Conservation (phyloP, 2,113 vertebrate species). For the Xiphophorus hellerii region DNA sequence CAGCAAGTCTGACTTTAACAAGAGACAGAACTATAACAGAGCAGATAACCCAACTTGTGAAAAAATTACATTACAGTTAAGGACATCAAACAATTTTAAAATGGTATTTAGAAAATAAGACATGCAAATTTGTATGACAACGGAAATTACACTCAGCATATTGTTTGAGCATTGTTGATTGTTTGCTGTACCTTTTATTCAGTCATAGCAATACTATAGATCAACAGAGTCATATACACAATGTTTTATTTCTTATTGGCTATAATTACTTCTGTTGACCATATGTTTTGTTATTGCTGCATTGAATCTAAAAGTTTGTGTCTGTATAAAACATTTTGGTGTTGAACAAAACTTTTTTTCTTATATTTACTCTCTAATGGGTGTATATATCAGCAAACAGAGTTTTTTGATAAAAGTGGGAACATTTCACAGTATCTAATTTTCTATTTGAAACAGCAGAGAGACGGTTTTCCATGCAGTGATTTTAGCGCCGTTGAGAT, state of each 20-base stretch:
- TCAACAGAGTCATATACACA: background rate
- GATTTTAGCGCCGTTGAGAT: constrained; percentile 22
- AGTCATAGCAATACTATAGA: background rate
- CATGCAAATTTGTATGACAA: background rate
- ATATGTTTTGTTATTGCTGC: too few relatives aligned
- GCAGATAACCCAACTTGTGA: background rate
- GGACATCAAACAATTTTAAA: background rate
- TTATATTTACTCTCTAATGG: background rate
- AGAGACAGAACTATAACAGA: background rate
- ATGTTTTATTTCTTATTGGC: background rate
- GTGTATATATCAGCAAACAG: constrained; percentile 3
- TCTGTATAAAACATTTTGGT: background rate
- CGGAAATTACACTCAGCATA: too few relatives aligned
- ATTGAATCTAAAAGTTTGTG: background rate
- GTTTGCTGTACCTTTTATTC: too few relatives aligned
- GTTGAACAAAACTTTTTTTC: constrained; percentile 8
- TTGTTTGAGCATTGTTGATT: too few relatives aligned
- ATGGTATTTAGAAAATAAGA: background rate
- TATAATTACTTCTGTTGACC: too few relatives aligned
- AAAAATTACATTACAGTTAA: background rate
- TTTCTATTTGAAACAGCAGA: constrained; percentile 22
- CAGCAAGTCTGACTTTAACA: background rate
- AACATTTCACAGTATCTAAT: constrained; percentile 15
- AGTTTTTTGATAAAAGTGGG: constrained; percentile 1
- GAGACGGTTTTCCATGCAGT: constrained; percentile 9